These are phyloP conservation scores for Nansenia antarctica DNA, from an alignment of 2,113 vertebrate genomes.

Conservation along the genomic window DNA sequence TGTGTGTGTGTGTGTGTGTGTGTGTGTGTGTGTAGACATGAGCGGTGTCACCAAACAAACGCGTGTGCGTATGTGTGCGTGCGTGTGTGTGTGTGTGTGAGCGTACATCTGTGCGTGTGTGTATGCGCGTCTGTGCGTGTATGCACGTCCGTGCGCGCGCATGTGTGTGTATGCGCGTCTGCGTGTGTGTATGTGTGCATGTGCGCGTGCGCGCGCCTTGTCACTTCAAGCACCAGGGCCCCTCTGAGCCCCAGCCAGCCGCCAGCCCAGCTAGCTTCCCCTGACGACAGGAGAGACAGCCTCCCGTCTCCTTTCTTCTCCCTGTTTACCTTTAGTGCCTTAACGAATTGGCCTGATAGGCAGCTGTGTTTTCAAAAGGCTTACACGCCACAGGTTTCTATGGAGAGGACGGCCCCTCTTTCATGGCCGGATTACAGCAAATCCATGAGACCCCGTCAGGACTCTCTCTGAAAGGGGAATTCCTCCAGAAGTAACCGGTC, in stretches of 20 bases:
- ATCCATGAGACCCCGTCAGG: conserved; percentile 54
- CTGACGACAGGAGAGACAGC: conserved; percentile 39
- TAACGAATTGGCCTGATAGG: conserved; percentile 55
- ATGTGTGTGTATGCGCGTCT: too few species aligned
- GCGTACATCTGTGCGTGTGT: too few species aligned
- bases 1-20: too few species aligned
- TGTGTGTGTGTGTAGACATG: too few species aligned
- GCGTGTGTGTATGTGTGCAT: too few species aligned
- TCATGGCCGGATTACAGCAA: conserved; percentile 59
- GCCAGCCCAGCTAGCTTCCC: conserved; percentile 36
- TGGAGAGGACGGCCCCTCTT: conserved; percentile 44
- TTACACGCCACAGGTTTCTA: conserved; percentile 57
- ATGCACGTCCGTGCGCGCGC: too few species aligned
- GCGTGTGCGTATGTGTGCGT: too few species aligned
- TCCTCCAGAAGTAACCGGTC: conserved; percentile 35
- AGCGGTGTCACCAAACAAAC: too few species aligned
- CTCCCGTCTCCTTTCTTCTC: conserved; percentile 39
- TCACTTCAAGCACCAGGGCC: not conserved
- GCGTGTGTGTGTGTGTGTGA: too few species aligned
- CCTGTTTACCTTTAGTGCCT: conserved; percentile 50
- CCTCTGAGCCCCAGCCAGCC: conserved; percentile 2
- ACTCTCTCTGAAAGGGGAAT: conserved; percentile 58
- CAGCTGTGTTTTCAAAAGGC: conserved; percentile 60
- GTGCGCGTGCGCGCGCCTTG: too few species aligned
- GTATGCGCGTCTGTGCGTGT: too few species aligned